These are phyloP conservation scores for Drosophila navojoa DNA, from an alignment of 1,140 invertebrate genomes.

Conservation along the genomic window DNA sequence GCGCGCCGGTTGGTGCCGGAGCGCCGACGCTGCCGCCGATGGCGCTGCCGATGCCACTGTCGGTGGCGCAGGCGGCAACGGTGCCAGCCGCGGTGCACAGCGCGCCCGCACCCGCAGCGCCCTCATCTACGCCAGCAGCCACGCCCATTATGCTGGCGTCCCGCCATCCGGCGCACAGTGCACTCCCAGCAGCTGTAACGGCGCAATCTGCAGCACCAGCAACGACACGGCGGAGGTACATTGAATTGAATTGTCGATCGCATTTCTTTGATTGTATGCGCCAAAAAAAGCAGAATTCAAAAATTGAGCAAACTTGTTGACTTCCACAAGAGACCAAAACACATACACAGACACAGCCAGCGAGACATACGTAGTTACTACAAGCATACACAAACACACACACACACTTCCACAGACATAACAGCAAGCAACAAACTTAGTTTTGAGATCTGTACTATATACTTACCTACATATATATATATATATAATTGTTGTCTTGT, in stretches of 20 bases:
- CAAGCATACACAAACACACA: constrained; percentile 6
- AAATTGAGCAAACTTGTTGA: constrained; percentile 44
- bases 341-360: constrained; percentile 4
- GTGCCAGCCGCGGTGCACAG: constrained; percentile 61
- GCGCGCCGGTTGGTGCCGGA: constrained; percentile 81
- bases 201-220: constrained; percentile 85
- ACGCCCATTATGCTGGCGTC: constrained; percentile 83
- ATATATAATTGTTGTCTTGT: constrained; percentile 79
- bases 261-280: constrained; percentile 40
- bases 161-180: constrained; percentile 74
- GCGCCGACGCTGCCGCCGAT: constrained; percentile 85
- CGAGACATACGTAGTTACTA: constrained; percentile 4
- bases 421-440: constrained; percentile 56
- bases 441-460: constrained; percentile 70
- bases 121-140: constrained; percentile 84
- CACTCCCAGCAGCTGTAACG: constrained; percentile 52
- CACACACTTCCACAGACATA: constrained; percentile 6
- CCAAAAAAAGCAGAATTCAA: constrained; percentile 80
- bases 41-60: constrained; percentile 60
- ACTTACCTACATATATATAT: constrained; percentile 11
- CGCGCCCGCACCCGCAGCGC: constrained; percentile 84
- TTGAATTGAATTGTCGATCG: constrained; percentile 27
- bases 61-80: constrained; percentile 84
- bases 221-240: constrained; percentile 85
- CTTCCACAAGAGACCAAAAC: constrained; percentile 19